Base-by-base conservation (phyloP, 2,888 invertebrate species). In the Coenonympha arcania region DNA sequence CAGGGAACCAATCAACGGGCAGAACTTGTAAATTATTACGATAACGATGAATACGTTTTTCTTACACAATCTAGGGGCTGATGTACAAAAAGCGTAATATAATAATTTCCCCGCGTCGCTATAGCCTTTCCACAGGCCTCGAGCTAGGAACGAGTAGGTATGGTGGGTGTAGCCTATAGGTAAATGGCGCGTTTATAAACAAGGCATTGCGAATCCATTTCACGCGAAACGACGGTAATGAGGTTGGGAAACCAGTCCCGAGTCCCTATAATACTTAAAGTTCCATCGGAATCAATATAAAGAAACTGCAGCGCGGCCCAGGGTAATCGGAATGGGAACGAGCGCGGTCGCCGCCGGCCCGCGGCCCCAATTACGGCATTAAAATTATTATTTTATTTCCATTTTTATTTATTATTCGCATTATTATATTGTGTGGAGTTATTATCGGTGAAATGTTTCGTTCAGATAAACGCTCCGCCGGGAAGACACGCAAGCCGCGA, bases 321-420 rank as follows among this genome's bases (percentile, higher is more conserved):
- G 63, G 63, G 73, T 72, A 78, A 81, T 79, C 78, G 73, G 79
- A 78, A 73, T 67, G 68, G 65, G 66, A 50, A 54, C 46, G 46
- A 56, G 48, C 53, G 46, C 55, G 52, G 52, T 55, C 53, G 53
- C 44, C 47, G 74, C 69, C 70, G 64, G 79, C 82, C 78, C 69
- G 69, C 75, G 80, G 84, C 79, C 77, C 73, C 82, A 85, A 86
- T 85, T 85, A 84, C 84, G 82, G 73, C 79, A 84, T 85, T 85
- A 82, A 85, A 84, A 84, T 83, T 85, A 82, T 82, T 81, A 86
- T 84, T 86, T 84, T 85, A 84, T 84, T 85, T 86, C 77, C 76
- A 81, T 84, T 85, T 85, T 85, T 85, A 84, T 84, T 84, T 85
- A 86, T 86, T 86, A 85, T 86, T 86, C 84, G 85, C 83, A 85